Conservation (phyloP, 2,888 invertebrate genomes). For the Latrodectus hesperus region DNA sequence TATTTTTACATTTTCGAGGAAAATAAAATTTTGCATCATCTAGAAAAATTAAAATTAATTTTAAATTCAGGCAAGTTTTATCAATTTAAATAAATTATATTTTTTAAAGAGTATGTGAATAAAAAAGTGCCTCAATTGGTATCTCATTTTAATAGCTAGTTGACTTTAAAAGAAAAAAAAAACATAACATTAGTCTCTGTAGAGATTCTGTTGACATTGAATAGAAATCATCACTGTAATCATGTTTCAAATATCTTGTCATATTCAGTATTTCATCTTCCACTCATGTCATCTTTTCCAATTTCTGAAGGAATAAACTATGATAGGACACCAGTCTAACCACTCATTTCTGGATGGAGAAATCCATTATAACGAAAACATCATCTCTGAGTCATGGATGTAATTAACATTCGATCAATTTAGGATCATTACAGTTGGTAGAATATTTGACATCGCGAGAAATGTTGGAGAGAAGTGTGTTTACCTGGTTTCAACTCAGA, state of each 20-base stretch:
- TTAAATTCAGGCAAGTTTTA: too few species aligned
- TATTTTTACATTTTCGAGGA: too few species aligned
- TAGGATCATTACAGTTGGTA: neutral
- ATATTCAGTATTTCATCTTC: neutral
- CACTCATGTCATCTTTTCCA: neutral
- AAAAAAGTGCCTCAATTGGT: too few species aligned
- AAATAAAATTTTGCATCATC: too few species aligned
- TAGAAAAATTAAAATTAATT: too few species aligned
- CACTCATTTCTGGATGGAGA: conserved; percentile 14
- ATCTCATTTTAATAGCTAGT: too few species aligned
- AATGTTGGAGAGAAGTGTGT: neutral
- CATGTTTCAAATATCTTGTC: conserved; percentile 36
- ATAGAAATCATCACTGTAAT: conserved; percentile 4
- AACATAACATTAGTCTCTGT: too few species aligned
- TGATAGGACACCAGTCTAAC: neutral
- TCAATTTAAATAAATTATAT: too few species aligned
- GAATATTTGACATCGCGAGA: neutral
- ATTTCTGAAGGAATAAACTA: conserved; percentile 16
- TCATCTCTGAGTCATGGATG: conserved; percentile 26
- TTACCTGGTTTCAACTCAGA: too few species aligned
- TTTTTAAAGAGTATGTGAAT: too few species aligned
- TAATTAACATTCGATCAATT: conserved; percentile 39
- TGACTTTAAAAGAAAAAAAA: too few species aligned
- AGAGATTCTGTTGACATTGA: neutral
- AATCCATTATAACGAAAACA: conserved; percentile 44